Base-by-base conservation (phyloP, 2,113 vertebrate species). In the Atlantisia rogersi region DNA sequence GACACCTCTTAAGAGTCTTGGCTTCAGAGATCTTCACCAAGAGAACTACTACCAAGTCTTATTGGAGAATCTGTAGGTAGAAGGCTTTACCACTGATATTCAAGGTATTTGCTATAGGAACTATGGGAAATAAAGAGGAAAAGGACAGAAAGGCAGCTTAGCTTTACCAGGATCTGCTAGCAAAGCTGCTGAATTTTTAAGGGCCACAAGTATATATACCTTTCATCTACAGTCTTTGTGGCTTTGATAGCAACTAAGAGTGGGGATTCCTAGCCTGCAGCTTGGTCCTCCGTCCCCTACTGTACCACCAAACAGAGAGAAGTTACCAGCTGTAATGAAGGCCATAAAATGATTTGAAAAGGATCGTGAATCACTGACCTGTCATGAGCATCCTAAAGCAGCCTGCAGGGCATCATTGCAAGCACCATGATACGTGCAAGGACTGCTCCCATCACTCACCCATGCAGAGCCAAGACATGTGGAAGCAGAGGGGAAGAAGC, bases 391-490 rank as follows among this genome's bases (percentile, higher is more conserved):
- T 76, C 69, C 68, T 60, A 40, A 37, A 94, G 80, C 70, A 86
- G 25, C 5, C 81, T 68, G 67, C 64, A 86, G 68, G 80, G 86
- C 63, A 74, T 42, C 82, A 37, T 24, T 86, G 78, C 7, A 18
- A 88, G 24, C 10, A 17, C 4, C 6, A 0, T 28, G 11, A 4
- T 59, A 53, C 6, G 22, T 42, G 24, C 59, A 79, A 59, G 44
- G n/a, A 85, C 69, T 15, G 24, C 6, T 35, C 46, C 52, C 28
- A 35, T 53, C 58, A 7, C 35, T 32, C 26, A 11, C 8, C 26
- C 3, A 0, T 10, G 31, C 28, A 9, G 13, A 74, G 29, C 12
- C 10, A 24, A 39, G 44, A 50, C 11, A 18, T 3, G 40, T 0
- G 4, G 48, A 86, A 56, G 52, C 32, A 82, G 35, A 68, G 11